These are phyloP conservation scores for Thripadectes ignobilis DNA, from an alignment of 2,797 vertebrate genomes.

Conservation along the genomic window DNA sequence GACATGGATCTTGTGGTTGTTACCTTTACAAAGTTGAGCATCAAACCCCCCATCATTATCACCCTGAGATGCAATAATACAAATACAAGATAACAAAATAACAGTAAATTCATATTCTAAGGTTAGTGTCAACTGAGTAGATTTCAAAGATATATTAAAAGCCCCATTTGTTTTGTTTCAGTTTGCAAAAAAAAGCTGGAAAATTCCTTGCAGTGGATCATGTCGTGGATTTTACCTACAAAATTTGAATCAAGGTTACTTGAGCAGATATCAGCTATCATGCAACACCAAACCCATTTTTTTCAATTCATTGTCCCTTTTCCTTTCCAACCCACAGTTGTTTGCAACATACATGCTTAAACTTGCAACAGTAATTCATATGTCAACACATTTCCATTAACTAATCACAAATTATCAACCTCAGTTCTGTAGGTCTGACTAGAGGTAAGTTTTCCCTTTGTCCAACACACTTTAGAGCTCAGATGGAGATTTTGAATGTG, in stretches of 20 bases:
- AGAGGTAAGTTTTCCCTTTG: not conserved
- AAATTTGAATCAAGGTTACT: not conserved
- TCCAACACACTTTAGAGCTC: not conserved
- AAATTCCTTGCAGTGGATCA: not conserved
- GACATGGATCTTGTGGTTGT: not conserved
- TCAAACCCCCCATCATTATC: not conserved
- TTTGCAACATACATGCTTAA: not conserved
- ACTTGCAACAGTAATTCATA: not conserved
- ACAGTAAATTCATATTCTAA: not conserved
- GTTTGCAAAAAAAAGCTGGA: not conserved
- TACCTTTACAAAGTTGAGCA: not conserved
- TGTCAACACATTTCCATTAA: constrained; percentile 37
- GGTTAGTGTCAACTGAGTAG: not conserved
- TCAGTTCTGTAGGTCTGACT: not conserved
- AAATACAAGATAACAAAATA: not conserved
- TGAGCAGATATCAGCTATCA: not conserved
- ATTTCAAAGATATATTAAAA: not conserved
- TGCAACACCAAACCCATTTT: not conserved
- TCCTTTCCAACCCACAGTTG: not conserved
- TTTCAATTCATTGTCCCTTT: not conserved
- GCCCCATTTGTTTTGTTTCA: not conserved
- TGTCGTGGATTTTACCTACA: not conserved
- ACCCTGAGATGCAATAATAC: not conserved
- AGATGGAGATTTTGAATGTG: not conserved
- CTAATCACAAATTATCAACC: constrained; percentile 3